phyloP scores from a whole-genome alignment of 2,113 vertebrate genomes.

The Gila orcuttii region DNA sequence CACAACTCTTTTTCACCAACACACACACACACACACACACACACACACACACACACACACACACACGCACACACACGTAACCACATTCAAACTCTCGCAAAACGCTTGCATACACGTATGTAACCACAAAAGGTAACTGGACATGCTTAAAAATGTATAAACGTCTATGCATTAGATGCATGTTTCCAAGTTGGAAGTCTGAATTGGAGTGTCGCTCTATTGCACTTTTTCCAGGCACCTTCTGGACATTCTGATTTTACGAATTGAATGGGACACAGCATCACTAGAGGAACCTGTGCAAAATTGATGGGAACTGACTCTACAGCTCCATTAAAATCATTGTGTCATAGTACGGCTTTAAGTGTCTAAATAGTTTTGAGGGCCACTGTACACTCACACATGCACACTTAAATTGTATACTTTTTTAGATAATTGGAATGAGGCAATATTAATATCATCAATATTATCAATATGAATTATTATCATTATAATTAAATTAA shows the following conservation, averaged over 20 bases:
- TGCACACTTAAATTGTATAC: too few species aligned
- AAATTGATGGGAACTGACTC: neutral
- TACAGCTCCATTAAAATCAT: neutral
- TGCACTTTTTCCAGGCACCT: neutral
- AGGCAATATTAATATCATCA: too few species aligned
- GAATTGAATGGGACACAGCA: neutral
- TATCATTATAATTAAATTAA: too few species aligned
- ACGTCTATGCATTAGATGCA: neutral
- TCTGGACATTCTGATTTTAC: neutral
- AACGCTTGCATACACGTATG: neutral
- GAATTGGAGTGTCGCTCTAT: neutral
- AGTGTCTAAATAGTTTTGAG: neutral
- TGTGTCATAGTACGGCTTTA: neutral
- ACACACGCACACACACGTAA: conserved; percentile 12
- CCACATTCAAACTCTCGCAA: neutral
- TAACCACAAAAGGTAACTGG: neutral
- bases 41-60: conserved; percentile 15
- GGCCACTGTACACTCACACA: too few species aligned
- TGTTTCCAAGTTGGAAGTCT: neutral
- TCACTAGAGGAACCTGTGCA: neutral
- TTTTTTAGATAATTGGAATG: too few species aligned
- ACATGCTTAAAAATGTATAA: neutral
- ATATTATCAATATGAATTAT: too few species aligned
- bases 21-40: conserved; percentile 29
- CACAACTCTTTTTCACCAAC: conserved; percentile 51